These are phyloP conservation scores for Mactromeris polynyma DNA, from an alignment of 2,888 invertebrate genomes.

Conservation along the genomic window DNA sequence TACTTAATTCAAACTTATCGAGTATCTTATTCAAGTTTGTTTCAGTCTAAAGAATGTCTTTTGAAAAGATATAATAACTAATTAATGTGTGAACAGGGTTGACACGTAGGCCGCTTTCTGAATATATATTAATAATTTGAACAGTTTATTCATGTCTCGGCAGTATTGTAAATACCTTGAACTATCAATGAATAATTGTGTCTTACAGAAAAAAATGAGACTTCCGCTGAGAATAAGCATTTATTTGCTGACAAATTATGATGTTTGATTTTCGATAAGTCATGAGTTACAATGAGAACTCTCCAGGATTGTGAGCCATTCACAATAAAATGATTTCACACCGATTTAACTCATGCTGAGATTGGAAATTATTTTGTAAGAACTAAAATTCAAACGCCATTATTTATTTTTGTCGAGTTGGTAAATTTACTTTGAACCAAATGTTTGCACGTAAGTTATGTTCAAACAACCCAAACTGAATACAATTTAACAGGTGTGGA, in stretches of 20 bases:
- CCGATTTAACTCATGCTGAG: not conserved
- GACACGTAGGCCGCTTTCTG: not conserved
- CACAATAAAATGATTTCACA: not conserved
- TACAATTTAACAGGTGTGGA: not conserved
- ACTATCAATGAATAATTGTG: not conserved
- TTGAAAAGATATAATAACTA: not conserved
- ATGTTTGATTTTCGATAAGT: not conserved
- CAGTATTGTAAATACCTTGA: not conserved
- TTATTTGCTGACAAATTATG: not conserved
- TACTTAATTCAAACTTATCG: too few species aligned
- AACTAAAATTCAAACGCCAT: slow-evolving; percentile 18
- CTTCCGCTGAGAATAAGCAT: not conserved
- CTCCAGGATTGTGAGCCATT: not conserved
- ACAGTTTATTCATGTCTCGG: not conserved
- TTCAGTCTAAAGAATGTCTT: too few species aligned
- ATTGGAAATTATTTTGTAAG: not conserved
- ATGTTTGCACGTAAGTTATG: slow-evolving; percentile 21
- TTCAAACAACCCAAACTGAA: slow-evolving; percentile 7
- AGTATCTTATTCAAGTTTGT: too few species aligned
- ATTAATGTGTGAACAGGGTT: not conserved
- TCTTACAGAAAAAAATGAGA: not conserved
- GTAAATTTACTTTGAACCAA: slow-evolving; percentile 20
- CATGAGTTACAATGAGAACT: not conserved
- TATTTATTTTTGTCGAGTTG: slow-evolving; percentile 22
- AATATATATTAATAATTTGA: not conserved